phyloP scores from a whole-genome alignment of 1,140 invertebrate species.

The Drosophila repleta region DNA sequence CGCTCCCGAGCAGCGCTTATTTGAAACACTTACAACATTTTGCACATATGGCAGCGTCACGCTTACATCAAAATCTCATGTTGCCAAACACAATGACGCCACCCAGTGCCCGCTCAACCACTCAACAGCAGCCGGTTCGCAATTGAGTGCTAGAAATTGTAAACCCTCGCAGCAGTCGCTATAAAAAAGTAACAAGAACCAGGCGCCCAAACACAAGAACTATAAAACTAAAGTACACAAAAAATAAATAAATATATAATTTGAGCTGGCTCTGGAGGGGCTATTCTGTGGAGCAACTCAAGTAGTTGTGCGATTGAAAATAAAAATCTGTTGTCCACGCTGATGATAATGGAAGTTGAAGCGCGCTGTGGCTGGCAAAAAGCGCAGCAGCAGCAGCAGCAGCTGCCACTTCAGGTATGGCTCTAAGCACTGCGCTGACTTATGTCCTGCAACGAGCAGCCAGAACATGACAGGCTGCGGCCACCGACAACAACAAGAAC shows the following conservation, averaged over 20 bases:
- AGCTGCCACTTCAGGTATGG: conserved; percentile 6
- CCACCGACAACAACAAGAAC: conserved; percentile 10
- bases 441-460: conserved; percentile 11
- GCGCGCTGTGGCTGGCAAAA: conserved; percentile 1
- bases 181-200: conserved; percentile 17
- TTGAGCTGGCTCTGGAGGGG: conserved; percentile 12
- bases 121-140: conserved; percentile 39
- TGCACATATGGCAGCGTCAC: conserved; percentile 53
- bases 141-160: conserved; percentile 43
- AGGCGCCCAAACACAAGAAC: conserved; percentile 8
- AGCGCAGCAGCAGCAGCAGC: background rate
- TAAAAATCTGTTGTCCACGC: conserved; percentile 1
- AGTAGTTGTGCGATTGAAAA: conserved; percentile 19
- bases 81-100: conserved; percentile 38
- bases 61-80: conserved; percentile 62
- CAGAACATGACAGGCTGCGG: conserved; percentile 34
- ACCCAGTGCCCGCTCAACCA: background rate
- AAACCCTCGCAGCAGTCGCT: conserved; percentile 32
- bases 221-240: conserved; percentile 33
- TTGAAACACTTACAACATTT: conserved; percentile 35
- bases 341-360: conserved; percentile 30
- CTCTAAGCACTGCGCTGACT: conserved; percentile 1
- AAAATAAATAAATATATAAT: conserved; percentile 20
- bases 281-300: background rate
- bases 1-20: background rate